Evolutionary conservation across 2,113 vertebrate genomes (phyloP), one percentile per base, ranked within the genome.

Genomic region (Dolichotis patagonum): DNA sequence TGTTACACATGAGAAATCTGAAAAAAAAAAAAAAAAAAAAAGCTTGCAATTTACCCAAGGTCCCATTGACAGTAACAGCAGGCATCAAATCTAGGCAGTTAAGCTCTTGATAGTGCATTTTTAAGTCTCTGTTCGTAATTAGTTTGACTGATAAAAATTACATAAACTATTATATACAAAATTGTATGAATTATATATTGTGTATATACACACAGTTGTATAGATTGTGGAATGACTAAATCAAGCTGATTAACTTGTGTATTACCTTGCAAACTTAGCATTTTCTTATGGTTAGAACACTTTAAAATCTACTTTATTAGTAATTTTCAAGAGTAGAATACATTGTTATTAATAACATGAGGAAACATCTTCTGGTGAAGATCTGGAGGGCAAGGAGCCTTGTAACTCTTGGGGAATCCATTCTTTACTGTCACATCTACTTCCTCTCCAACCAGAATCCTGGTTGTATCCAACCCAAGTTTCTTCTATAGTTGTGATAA

Each of bases 1-100:
- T 96, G 78, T 93, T 96, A 52, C 32, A 84, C 60, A 54, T 69
- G 78, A 94, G 67, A 60, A 91, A 62, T 43, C 58, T 67, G 58
- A 41, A 30, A 16, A 54, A 54, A 54, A 63, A 24, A 58, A 41
- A 30, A 16, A 54, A 54, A 54, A 63, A 24, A 58, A 58, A 46
- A 65, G 62, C 38, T 49, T 43, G 80, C 56, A 32, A 78, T 65
- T 93, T 94, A 49, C 28, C 67, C 41, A 65, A 28, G 38, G 14
- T 83, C 20, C 58, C 26, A 35, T 38, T 58, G 62, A 58, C 16
- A 46, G 30, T 56, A 73, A 77, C 28, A 63, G 41, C 75, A 77
- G 85, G 28, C 58, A 60, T 22, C 77, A 69, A 58, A 77, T n/a
- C 52, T 46, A 62, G 67, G 67, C 58, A 26, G 1, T 62, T 28